These are phyloP conservation scores for Bubo bubo DNA, from an alignment of 2,113 vertebrate genomes.

Conservation along the genomic window DNA sequence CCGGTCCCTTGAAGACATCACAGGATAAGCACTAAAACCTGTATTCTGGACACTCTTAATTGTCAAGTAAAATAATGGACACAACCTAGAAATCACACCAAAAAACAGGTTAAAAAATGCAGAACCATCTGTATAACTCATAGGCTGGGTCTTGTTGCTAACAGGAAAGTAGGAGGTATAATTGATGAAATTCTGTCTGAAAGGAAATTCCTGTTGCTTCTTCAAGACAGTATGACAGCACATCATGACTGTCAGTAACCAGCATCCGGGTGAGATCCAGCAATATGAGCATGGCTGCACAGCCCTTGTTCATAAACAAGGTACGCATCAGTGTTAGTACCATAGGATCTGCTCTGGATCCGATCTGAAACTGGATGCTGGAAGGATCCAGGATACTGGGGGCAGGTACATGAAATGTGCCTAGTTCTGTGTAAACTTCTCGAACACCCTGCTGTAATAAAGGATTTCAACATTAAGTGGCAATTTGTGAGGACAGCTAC, in stretches of 20 bases:
- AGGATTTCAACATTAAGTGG: neutral
- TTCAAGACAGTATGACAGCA: neutral
- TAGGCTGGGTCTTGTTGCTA: neutral
- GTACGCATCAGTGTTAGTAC: neutral
- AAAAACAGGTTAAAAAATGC: neutral
- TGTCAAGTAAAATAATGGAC: neutral
- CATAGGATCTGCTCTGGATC: neutral
- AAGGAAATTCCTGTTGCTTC: neutral
- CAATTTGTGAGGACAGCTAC: neutral
- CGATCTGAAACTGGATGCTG: neutral
- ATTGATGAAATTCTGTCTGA: neutral
- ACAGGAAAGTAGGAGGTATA: neutral
- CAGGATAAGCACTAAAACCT: neutral
- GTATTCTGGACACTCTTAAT: neutral
- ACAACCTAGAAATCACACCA: neutral
- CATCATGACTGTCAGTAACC: neutral
- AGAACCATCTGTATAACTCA: neutral
- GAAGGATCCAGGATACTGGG: neutral
- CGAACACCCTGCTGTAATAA: neutral
- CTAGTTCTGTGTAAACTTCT: neutral
- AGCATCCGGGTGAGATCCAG: neutral
- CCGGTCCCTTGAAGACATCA: neutral
- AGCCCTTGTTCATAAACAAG: neutral
- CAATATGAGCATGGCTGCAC: fast-evolving
- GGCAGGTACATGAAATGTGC: neutral